Base-by-base conservation (phyloP, 1,140 invertebrate genomes). In the Elymnias hypermnestra region DNA sequence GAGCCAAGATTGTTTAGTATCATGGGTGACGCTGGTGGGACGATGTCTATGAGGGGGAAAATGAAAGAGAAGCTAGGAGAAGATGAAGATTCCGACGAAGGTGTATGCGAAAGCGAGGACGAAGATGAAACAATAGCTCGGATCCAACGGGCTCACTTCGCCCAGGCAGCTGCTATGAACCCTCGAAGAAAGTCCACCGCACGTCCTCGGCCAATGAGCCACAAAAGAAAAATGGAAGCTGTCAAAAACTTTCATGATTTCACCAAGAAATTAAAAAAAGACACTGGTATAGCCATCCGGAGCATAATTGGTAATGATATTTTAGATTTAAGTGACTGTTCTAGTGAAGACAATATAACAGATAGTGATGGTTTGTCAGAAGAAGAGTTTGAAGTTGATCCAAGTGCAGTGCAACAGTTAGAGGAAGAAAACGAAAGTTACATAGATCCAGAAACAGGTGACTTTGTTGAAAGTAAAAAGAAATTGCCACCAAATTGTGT, bases 401-500 rank as follows among this genome's bases (percentile, higher is more conserved):
- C 83, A 13, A 77, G 53, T 66, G 84, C 84, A 29, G 83, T 79
- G 9, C 54, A 84, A 36, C 77, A 86, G 38, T 71, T 85, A 21
- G 73, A 83, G 61, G 79, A 84, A 35, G 82, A 81, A 17, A 76
- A 87, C 66, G 81, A 87, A 40, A 87, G 86, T 57, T 85, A 81
- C 46, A 86, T 87, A 49, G 86, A 87, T 46, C 86, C 86, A n/a
- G 83, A 83, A 49, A 87, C 86, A 2, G 86, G 86, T 26, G 84
- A 87, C 49, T 66, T 87, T 53, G 72, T 86, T 9, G 68, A 83
- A 38, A 46, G 58, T 14, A 79, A 68, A 55, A 71, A 60, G 40
- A 37, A 46, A 45, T 57, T 55, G 31, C 49, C 52, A 39, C 14
- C 39, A 18, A 33, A 51, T 38, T 12, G 39, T 46, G 44, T 19